phyloP scores from a whole-genome alignment of 2,888 invertebrate species.

The Amorpha juglandis region DNA sequence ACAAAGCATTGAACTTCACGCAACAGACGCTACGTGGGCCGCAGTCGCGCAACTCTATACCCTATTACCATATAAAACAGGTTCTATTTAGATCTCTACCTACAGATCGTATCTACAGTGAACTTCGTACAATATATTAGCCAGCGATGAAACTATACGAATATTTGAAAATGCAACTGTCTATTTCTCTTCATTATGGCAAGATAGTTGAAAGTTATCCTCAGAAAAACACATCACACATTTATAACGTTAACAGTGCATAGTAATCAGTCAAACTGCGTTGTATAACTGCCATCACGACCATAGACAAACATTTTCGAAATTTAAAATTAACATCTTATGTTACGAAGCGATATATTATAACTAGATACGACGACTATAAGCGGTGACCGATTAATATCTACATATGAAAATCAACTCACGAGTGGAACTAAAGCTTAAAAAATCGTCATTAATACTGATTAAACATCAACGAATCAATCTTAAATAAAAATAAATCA shows the following conservation, averaged over 20 bases:
- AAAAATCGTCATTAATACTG: constrained; percentile 33
- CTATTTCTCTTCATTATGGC: background rate
- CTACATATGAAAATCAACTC: constrained; percentile 21
- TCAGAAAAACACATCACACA: background rate
- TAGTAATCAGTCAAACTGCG: constrained; percentile 19
- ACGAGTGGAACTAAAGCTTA: constrained; percentile 23
- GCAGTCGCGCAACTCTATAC: too few species aligned
- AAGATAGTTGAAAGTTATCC: constrained; percentile 5
- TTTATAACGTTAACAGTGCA: constrained; percentile 9
- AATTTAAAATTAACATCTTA: constrained; percentile 16
- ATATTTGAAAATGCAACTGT: background rate
- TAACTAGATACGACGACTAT: constrained; percentile 26
- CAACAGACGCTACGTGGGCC: background rate
- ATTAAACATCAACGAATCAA: background rate
- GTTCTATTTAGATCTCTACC: constrained; percentile 20
- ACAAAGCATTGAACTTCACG: constrained; percentile 29
- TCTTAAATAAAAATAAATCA: background rate
- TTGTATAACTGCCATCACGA: constrained; percentile 17
- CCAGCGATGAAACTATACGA: constrained; percentile 6
- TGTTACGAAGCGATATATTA: background rate
- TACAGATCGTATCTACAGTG: constrained; percentile 17
- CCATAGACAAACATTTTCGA: constrained; percentile 1
- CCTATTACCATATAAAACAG: background rate
- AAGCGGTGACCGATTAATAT: constrained; percentile 34
- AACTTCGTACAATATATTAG: background rate